A percentile compares a stretch with the other conserved stretches of the same genome.
phyloP scores from a whole-genome alignment of 1,140 invertebrate genomes.

The Drosophila sucinea region DNA sequence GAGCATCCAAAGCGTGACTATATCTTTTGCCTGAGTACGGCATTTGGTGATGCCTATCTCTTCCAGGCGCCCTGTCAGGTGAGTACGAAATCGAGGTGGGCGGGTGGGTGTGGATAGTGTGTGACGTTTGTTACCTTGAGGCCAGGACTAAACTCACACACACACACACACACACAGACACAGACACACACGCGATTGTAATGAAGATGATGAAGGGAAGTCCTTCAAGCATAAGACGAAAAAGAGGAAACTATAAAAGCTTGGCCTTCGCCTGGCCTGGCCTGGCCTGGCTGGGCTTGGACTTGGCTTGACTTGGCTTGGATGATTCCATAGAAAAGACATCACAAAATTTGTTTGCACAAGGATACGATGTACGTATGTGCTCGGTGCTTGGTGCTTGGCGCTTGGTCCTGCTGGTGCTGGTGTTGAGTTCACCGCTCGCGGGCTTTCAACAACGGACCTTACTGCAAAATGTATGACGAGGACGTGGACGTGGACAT shows the following conservation, averaged over 20 bases:
- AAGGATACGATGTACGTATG: conserved; percentile 55
- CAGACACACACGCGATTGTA: conserved; percentile 28
- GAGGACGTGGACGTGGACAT: conserved; percentile 20
- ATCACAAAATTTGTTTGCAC: conserved; percentile 60
- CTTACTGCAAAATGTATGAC: conserved; percentile 51
- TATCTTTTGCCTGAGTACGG: conserved; percentile 98
- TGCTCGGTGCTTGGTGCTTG: conserved; percentile 15
- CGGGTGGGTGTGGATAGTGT: not conserved
- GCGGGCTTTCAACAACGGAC: conserved; percentile 59
- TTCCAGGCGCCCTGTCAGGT: conserved; percentile 95
- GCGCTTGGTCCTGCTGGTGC: conserved; percentile 5
- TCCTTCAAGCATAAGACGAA: conserved; percentile 62
- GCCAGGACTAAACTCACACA: conserved; percentile 36
- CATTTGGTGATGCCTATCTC: conserved; percentile 98
- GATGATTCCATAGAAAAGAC: conserved; percentile 22
- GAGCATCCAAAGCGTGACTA: conserved; percentile 99
- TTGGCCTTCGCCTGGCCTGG: conserved; percentile 54
- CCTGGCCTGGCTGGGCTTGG: conserved; percentile 29
- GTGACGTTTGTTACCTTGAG: conserved; percentile 25
- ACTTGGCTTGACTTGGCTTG: conserved; percentile 35
- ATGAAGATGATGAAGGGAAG: conserved; percentile 61
- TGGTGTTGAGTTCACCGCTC: conserved; percentile 62
- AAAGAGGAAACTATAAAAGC: conserved; percentile 54
- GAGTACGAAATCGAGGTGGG: conserved; percentile 54
- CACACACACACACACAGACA: not conserved